These are phyloP conservation scores for Bellardia bayeri DNA, from an alignment of 2,888 invertebrate genomes.

Conservation along the genomic window DNA sequence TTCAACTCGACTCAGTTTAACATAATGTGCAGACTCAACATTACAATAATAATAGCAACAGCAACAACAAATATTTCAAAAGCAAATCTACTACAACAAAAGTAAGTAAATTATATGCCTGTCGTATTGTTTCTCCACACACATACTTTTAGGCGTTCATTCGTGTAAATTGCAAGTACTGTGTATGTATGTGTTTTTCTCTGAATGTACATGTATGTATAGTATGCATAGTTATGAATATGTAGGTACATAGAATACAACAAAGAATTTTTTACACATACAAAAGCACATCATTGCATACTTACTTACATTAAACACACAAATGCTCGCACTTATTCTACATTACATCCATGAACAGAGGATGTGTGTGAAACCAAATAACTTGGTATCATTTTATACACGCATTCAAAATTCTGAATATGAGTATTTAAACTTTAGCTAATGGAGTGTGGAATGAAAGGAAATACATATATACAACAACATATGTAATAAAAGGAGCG, in stretches of 20 bases:
- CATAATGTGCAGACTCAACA: constrained; percentile 38
- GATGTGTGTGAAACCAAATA: not conserved
- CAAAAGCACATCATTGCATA: not conserved
- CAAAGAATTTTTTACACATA: no score
- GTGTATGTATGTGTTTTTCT: constrained; percentile 5
- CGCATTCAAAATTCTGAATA: not conserved
- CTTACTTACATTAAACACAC: not conserved
- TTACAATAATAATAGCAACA: constrained; percentile 4
- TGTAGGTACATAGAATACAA: no score
- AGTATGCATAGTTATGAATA: not conserved
- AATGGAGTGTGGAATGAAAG: constrained; percentile 34
- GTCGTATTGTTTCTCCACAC: not conserved
- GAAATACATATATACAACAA: not conserved
- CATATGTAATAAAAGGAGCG: not conserved
- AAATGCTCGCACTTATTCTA: not conserved
- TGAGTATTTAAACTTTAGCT: constrained; percentile 27
- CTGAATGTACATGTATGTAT: not conserved
- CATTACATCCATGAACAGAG: not conserved
- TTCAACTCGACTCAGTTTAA: constrained; percentile 27
- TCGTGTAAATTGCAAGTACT: not conserved
- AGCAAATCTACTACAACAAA: not conserved
- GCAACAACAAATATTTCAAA: not conserved
- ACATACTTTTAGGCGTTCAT: not conserved
- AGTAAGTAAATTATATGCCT: constrained; percentile 1
- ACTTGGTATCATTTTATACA: not conserved